Base-by-base conservation (phyloP, 2,797 vertebrate species). In the Clarias pachynema region DNA sequence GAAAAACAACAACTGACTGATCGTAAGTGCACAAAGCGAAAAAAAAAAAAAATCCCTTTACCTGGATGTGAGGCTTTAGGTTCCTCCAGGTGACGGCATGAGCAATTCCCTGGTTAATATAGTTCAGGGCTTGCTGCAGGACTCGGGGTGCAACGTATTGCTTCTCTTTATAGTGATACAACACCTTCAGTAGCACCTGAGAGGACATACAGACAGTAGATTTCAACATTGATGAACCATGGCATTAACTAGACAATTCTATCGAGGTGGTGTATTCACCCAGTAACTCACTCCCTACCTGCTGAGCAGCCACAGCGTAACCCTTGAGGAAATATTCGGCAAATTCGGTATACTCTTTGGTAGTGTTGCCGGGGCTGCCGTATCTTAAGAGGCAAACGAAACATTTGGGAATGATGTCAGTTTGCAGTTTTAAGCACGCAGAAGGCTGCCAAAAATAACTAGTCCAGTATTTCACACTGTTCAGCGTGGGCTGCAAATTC, bases 71-170 rank as follows among this genome's bases (percentile, higher is more conserved):
- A 86, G 96, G 98, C 90, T 99, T 99, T 88, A 99, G 95, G 93
- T 97, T 98, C 93, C 98, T 99, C 98, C 98, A 99, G 29, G 98
- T 99, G 86, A 99, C 90, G 22, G 98, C 97, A n/a, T 99, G 98
- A 29, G 97, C 97, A 86, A 99, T 97, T 88, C 98, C 98, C 95
- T 99, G 98, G 94, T 99, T 99, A 90, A 99, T 97, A 89, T 99
- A 99, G 93, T 99, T 99, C 85, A 99, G 95, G 0, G 98, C 98
- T 93, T 99, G 98, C 91, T 99, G 98, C 90, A 99, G 95, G 90
- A 99, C 98, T 93, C 98, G 95, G 86, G 98, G 98, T 92, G 98
- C 97, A 93, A 99, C 96, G 24, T 99, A 99, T 89, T 99, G 97
- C 92, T 98, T 98, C 92, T 99, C 97, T 92, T 99, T 99, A 92